Conservation (phyloP, 1,140 invertebrate genomes). For the Vanessa tameamea region DNA sequence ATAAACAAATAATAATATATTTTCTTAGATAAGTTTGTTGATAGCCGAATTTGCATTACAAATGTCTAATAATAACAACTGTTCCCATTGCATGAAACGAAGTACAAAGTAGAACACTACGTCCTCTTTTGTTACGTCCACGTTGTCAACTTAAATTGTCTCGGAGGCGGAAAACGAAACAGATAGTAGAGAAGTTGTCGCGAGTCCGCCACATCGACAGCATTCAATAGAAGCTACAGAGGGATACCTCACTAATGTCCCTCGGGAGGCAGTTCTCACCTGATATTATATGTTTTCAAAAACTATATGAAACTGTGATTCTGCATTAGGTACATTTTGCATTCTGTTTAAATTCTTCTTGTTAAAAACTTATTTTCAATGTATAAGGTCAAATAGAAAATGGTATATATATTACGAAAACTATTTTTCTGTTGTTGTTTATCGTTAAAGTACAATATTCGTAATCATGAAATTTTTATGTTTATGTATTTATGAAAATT, state of each 20-base stretch:
- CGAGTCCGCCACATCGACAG: conserved; percentile 60
- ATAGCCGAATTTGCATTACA: not conserved
- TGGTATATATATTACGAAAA: too few relatives aligned
- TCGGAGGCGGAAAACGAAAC: conserved; percentile 73
- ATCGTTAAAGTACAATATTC: too few relatives aligned
- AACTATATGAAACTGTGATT: too few relatives aligned
- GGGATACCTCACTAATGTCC: not conserved
- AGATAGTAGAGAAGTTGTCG: conserved; percentile 75
- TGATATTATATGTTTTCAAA: not conserved
- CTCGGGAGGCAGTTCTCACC: not conserved
- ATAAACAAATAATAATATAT: too few relatives aligned
- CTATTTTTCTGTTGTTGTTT: too few relatives aligned
- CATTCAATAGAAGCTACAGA: conserved; percentile 55
- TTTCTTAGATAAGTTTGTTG: too few relatives aligned
- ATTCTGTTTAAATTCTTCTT: too few relatives aligned
- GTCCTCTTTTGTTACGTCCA: conserved; percentile 63
- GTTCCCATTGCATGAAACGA: conserved; percentile 49
- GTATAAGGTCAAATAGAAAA: too few relatives aligned
- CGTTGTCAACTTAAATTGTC: conserved; percentile 78
- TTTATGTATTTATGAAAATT: too few relatives aligned
- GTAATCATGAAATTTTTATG: too few relatives aligned
- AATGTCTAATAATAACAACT: conserved; percentile 40
- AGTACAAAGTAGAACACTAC: conserved; percentile 66
- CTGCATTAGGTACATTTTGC: too few relatives aligned
- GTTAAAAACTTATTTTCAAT: too few relatives aligned